Percentiles rank a stretch among this genome's conserved stretches.
phyloP scores from a whole-genome alignment of 2,113 vertebrate genomes.

The Pterocles burchelli region DNA sequence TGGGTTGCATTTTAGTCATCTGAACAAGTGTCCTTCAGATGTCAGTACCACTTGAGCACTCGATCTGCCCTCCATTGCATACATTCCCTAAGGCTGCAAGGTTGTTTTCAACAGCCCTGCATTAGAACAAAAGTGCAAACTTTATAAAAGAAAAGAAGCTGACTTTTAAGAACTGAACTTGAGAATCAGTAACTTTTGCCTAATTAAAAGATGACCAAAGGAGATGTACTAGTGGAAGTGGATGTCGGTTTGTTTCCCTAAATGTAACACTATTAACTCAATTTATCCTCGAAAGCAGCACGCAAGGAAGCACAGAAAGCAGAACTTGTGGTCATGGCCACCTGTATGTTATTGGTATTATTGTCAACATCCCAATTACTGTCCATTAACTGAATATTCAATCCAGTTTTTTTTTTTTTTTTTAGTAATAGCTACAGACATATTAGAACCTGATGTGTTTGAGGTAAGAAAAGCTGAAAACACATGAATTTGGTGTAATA shows the following conservation, averaged over 20 bases:
- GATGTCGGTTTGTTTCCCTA: background rate
- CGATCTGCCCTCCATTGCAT: background rate
- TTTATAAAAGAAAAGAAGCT: background rate
- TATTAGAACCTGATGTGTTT: background rate
- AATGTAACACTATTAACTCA: background rate
- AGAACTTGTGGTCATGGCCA: background rate
- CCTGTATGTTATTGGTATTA: background rate
- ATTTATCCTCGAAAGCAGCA: background rate
- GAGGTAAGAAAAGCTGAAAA: constrained; percentile 2
- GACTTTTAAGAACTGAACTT: background rate
- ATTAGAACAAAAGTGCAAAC: background rate
- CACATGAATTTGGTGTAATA: background rate
- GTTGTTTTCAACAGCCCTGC: background rate
- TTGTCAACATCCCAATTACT: background rate
- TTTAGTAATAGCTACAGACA: background rate
- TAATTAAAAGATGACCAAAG: background rate
- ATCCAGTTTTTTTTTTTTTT: background rate
- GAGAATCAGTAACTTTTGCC: background rate
- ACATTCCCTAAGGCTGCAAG: background rate
- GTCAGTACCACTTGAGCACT: background rate
- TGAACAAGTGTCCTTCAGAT: too few species aligned
- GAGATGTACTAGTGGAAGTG: background rate
- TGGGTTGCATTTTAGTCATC: background rate
- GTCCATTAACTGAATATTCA: background rate
- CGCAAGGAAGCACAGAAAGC: background rate